Evolutionary conservation across 2,113 vertebrate species (phyloP).

Genomic region (Gila orcuttii): DNA sequence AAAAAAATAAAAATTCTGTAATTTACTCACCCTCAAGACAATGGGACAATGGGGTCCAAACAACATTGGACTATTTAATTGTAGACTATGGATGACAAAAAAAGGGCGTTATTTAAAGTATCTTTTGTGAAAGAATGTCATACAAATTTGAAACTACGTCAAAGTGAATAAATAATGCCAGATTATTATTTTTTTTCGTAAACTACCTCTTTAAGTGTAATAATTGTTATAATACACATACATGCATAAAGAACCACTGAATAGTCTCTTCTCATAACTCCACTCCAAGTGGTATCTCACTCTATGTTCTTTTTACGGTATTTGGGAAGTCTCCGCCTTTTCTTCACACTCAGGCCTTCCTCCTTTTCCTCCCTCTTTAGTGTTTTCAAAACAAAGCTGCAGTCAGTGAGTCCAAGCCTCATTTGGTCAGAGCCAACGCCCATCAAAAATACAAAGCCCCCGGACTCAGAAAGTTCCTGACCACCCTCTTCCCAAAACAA

Average conservation of each 20-base stretch:
- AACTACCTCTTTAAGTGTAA: neutral
- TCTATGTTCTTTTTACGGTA: slow-evolving; percentile 35
- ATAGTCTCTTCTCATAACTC: slow-evolving; percentile 26
- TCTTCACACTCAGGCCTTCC: slow-evolving; percentile 19
- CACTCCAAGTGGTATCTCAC: slow-evolving; percentile 26
- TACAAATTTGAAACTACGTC: neutral
- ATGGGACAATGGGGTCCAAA: neutral
- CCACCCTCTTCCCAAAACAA: slow-evolving; percentile 37
- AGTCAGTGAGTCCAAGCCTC: slow-evolving; percentile 49
- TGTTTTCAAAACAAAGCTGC: slow-evolving; percentile 53
- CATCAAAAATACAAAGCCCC: slow-evolving; percentile 56
- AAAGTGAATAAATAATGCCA: neutral
- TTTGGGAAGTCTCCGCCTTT: slow-evolving; percentile 55
- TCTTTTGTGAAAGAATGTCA: neutral
- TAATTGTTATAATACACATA: neutral
- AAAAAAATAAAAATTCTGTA: neutral
- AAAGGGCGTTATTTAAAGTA: neutral
- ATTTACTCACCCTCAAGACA: neutral
- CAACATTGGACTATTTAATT: neutral
- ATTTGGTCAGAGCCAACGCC: slow-evolving; percentile 52
- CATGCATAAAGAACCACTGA: neutral
- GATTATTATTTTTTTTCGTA: neutral
- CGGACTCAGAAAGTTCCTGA: slow-evolving; percentile 47
- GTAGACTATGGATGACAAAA: neutral
- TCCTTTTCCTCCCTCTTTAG: slow-evolving; percentile 20